A percentile compares a stretch with the other conserved stretches of the same genome.
These are phyloP conservation scores for Imbricaverruca yamaguchii DNA, from an alignment of 2,888 invertebrate genomes.

Conservation along the genomic window DNA sequence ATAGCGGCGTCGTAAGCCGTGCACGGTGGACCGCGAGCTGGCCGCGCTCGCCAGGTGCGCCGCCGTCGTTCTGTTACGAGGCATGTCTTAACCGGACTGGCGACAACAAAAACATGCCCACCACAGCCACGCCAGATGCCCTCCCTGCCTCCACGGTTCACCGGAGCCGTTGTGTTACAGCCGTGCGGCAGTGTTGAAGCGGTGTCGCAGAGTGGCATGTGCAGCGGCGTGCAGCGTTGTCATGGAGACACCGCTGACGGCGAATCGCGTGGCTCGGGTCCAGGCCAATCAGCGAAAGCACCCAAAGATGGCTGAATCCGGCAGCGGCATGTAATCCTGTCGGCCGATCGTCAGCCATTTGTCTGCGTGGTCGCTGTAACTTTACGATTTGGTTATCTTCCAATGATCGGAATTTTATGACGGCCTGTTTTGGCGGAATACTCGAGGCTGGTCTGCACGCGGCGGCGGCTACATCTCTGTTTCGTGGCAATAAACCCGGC, in stretches of 20 bases:
- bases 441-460: background rate
- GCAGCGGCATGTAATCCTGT: background rate
- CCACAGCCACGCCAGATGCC: background rate
- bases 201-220: too few species aligned
- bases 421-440: background rate
- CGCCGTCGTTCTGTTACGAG: background rate
- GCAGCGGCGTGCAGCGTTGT: too few species aligned
- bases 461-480: background rate
- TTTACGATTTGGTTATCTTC: slow-evolving; percentile 16
- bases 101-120: background rate
- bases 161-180: too few species aligned
- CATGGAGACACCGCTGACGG: background rate
- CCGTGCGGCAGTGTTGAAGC: too few species aligned
- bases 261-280: background rate
- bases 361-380: background rate
- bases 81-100: background rate
- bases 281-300: background rate
- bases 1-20: background rate
- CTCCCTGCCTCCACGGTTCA: background rate
- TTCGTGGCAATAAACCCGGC: background rate
- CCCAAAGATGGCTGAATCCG: background rate
- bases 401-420: slow-evolving; percentile 10
- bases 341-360: background rate
- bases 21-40: background rate
- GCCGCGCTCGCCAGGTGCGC: background rate